Evolutionary conservation across 2,797 vertebrate genomes (phyloP), one percentile per base, ranked within the genome.

Genomic region (Lepilemur ruficaudatus): DNA sequence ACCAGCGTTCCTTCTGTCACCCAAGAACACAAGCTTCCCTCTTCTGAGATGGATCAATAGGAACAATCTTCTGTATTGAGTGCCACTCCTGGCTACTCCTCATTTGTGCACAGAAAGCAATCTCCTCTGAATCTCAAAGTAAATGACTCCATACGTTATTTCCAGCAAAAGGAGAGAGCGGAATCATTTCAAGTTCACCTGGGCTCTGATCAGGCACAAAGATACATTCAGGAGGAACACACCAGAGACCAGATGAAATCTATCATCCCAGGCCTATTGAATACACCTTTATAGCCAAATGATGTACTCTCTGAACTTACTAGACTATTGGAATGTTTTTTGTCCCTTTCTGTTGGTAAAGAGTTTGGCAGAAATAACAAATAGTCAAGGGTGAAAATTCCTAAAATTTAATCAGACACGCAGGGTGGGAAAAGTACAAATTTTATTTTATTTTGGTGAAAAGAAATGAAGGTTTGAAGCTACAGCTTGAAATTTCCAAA

Each of bases 191-290:
- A 41, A 86, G 95, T 84, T 86, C 46, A 93, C 57, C 57, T 55
- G 69, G 86, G 72, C 14, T 94, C 43, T 11, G 92, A 94, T 97
- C 61, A 94, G 98, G 97, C 95, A 96, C 72, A 93, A 76, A 92
- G 82, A 87, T 95, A 65, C 79, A 93, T 82, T 48, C 3, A 38
- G 48, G 15, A 76, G 28, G 32, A 75, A 57, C 48, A 75, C 48
- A 50, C 46, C 0, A 12, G 70, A 70, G 20, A 93, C 43, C 23
- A 50, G 67, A 32, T 22, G 32, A 5, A 35, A 96, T 95, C 70
- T 32, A 82, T 97, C 0, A 17, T 50, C 46, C 3, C 43, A 63
- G 17, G 35, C 22, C 86, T 50, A 52, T 10, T 17, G 69, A 82
- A 13, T 52, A 41, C 11, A 82, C 22, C 85, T 63, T 85, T 38